Base-by-base conservation (phyloP, 2,113 vertebrate genomes). In the Hystrix brachyura region DNA sequence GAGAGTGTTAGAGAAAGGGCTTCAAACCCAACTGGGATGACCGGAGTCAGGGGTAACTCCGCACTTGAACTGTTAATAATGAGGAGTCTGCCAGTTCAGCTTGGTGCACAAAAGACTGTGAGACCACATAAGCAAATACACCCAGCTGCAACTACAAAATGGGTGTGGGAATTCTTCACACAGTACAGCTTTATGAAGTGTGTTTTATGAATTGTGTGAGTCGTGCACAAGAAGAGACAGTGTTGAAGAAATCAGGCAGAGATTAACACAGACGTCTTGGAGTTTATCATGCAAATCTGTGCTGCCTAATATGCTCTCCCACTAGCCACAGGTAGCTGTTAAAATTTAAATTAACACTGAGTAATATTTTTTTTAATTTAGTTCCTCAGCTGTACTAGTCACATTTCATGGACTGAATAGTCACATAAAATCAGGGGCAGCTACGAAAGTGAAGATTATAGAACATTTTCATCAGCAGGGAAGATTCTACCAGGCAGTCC, bases 261-360 rank as follows among this genome's bases (percentile, higher is more conserved):
- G 3, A n/a, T 21, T 6, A 34, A 62, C 2, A 32, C 0, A 4
- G 4, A 87, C 5, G 25, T 4, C 48, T 15, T 5, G n/a, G 60
- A 46, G 25, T 86, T 82, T n/a, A 64, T 34, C 64, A 25, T 15
- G 3, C 1, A 53, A 65, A 34, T n/a, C 38, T 17, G 19, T 11
- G 65, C 12, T 79, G 19, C 17, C 19, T 46, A 34, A 21, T 51
- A 18, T 3, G 8, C 29, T n/a, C 48, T 62, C 72, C 48, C 8
- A 5, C n/a, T 8, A 80, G 55, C 27, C 59, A 6, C 29, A 72
- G 21, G 5, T 34, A 34, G 21, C 25, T 85, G 15, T 19, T 80
- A 17, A 84, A 11, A 81, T 87, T 91, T 86, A 65, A 87, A 38
- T 55, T 59, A 32, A 34, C 64, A 17, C 74, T 32, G n/a, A 55